phyloP scores from a whole-genome alignment of 2,888 invertebrate genomes.

The Automeris io region DNA sequence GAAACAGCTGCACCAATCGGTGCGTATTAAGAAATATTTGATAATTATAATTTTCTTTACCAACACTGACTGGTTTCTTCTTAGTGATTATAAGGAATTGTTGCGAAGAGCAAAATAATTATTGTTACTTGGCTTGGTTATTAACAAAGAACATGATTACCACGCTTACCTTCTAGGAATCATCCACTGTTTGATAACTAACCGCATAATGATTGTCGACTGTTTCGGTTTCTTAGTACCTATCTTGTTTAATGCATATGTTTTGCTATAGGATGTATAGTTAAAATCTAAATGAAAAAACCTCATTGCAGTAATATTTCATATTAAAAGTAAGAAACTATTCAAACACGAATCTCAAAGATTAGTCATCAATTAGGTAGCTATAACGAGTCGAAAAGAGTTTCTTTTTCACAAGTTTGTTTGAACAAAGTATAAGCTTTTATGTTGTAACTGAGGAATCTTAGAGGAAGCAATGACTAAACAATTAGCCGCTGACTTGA shows the following conservation, averaged over 20 bases:
- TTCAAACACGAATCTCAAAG: background rate
- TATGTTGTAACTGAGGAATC: slow-evolving; percentile 3
- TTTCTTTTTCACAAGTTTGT: slow-evolving; percentile 15
- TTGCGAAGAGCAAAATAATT: too few species aligned
- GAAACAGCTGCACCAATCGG: slow-evolving; percentile 17
- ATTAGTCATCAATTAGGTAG: slow-evolving; percentile 27
- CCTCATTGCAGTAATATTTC: background rate
- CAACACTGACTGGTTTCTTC: too few species aligned
- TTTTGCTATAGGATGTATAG: background rate
- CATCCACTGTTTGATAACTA: slow-evolving; percentile 30
- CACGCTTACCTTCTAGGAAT: slow-evolving; percentile 49
- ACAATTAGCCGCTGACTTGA: background rate
- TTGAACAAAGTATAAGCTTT: slow-evolving; percentile 19
- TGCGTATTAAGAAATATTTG: too few species aligned
- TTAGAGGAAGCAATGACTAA: slow-evolving; percentile 13
- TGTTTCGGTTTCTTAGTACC: slow-evolving; percentile 34
- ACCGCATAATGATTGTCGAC: slow-evolving; percentile 36
- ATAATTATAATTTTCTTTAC: too few species aligned
- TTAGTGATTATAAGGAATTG: too few species aligned
- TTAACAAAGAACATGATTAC: slow-evolving; percentile 31
- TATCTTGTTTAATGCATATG: background rate
- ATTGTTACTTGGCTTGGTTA: slow-evolving; percentile 1
- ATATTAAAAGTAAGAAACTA: background rate
- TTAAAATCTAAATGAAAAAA: background rate
- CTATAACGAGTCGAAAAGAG: slow-evolving; percentile 18